Conservation (phyloP, 2,113 vertebrate species). For the Archocentrus centrarchus region DNA sequence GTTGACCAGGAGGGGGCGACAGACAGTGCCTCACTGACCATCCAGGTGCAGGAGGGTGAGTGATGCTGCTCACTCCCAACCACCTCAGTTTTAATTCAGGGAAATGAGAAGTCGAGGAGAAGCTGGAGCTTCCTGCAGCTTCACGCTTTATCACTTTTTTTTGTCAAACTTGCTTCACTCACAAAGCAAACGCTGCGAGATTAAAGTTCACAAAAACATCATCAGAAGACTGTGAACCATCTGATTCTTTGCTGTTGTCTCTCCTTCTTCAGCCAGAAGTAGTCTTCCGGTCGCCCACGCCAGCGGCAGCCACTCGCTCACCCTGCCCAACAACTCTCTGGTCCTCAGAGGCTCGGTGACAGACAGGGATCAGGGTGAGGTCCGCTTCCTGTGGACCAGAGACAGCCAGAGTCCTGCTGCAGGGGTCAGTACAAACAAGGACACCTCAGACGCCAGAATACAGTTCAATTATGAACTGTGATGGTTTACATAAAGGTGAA, state of each 20-base stretch:
- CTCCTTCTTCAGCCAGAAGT: conserved; percentile 78
- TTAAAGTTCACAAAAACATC: no score
- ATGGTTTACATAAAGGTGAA: neutral
- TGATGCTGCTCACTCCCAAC: no score
- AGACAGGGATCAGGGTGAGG: conserved; percentile 83
- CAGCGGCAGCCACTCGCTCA: conserved; percentile 88
- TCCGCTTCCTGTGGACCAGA: conserved; percentile 87
- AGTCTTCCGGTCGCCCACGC: conserved; percentile 84
- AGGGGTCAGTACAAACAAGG: conserved; percentile 78
- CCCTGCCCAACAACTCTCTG: conserved; percentile 90
- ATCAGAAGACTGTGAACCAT: no score
- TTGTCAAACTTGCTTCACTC: neutral
- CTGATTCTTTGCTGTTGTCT: neutral
- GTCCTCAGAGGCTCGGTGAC: conserved; percentile 88
- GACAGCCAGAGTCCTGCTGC: conserved; percentile 92
- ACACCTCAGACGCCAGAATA: no score
- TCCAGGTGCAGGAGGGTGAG: conserved; percentile 87
- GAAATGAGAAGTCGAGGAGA: neutral
- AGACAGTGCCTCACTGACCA: conserved; percentile 77
- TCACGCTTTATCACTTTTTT: neutral
- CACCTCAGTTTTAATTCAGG: neutral
- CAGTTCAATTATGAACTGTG: no score
- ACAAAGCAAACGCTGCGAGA: neutral
- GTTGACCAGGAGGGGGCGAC: conserved; percentile 85
- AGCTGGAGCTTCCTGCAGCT: neutral